A percentile compares a stretch with the other conserved stretches of the same genome.
Evolutionary conservation across 2,888 invertebrate species (phyloP).

Genomic region (Mythimna vitellina): DNA sequence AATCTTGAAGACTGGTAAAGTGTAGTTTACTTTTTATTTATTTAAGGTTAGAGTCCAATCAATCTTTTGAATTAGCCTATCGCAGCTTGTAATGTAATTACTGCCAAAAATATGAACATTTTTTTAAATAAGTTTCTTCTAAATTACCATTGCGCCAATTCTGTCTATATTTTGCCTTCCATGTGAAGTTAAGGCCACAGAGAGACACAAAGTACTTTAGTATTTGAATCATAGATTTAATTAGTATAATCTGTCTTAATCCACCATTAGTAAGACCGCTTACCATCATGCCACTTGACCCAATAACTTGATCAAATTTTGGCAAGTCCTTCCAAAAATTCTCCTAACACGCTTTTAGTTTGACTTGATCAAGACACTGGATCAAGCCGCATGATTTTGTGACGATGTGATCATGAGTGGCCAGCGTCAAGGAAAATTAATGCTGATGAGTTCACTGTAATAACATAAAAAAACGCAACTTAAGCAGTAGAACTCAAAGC

Average conservation of each 20-base stretch:
- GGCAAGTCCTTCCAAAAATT: too few species aligned
- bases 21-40: neutral
- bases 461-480: conserved; percentile 32
- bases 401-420: too few species aligned
- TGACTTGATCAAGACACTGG: too few species aligned
- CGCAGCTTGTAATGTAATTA: neutral
- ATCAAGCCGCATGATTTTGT: too few species aligned
- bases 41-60: too few species aligned
- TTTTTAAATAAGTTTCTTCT: neutral
- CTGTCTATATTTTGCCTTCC: neutral
- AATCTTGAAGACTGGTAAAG: neutral
- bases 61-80: too few species aligned
- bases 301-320: too few species aligned
- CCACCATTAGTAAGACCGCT: too few species aligned
- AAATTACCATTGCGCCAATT: neutral
- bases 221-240: neutral
- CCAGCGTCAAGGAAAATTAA: neutral
- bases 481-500: conserved; percentile 13
- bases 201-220: too few species aligned
- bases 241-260: neutral
- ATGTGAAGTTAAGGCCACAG: neutral
- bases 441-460: neutral
- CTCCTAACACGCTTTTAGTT: too few species aligned
- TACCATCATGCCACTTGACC: too few species aligned
- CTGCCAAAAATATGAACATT: too few species aligned